Base-by-base conservation (phyloP, 2,113 vertebrate species). In the zebrafish (Danio rerio) region DNA sequence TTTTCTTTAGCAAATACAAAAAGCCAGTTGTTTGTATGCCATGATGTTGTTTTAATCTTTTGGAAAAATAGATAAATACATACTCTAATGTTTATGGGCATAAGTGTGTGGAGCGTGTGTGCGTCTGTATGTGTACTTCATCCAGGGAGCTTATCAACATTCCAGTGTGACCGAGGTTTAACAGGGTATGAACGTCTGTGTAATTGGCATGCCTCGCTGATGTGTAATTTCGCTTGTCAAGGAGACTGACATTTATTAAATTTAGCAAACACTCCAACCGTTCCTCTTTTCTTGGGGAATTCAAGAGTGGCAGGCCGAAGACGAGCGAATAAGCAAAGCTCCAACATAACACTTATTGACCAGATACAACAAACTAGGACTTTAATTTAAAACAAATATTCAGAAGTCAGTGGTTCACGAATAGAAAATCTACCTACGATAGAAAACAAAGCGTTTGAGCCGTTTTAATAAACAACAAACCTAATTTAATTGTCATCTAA, bases 231-330 rank as follows among this genome's bases (percentile, higher is more conserved):
- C 61, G 58, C 85, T 82, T 84, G 80, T 86, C 87, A 80, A 80
- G 53, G 53, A 85, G 88, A 89, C 69, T 87, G 84, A 83, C 78
- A 11, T 83, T 85, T 82, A 83, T 81, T 84, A 86, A 74, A 86
- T 84, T 66, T 80, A 70, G 80, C 74, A 43, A 77, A 79, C 74
- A 69, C 68, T 80, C 56, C 73, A 61, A 45, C 59, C 12, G 20
- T n/a, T 78, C 55, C 45, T 45, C 52, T 52, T 74, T 68, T 68
- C 71, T 70, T 20, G 0, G 31, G 12, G 12, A 68, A 53, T 31
- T 47, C 13, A 9, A 68, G 15, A 84, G 50, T 55, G 63, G 31
- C 78, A 81, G 43, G 12, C 61, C 31, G 2, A 55, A 76, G 71
- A 53, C n/a, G 2, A 76, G 62, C 5, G 6, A 76, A 18, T 31